These are phyloP conservation scores for Shinisaurus crocodilurus DNA, from an alignment of 2,113 vertebrate genomes.

Conservation along the genomic window DNA sequence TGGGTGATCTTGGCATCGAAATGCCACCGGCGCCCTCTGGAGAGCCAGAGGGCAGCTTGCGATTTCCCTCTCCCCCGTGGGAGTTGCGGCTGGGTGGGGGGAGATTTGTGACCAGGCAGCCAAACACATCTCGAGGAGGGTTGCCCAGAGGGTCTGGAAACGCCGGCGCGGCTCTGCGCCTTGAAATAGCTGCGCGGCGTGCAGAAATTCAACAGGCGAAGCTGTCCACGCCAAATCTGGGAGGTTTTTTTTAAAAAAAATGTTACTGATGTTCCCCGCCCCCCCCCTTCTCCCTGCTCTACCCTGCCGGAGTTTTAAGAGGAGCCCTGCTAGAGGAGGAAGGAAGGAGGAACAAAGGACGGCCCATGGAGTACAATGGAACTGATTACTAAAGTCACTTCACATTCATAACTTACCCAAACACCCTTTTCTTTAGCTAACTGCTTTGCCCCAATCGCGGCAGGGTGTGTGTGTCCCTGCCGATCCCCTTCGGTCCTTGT, in stretches of 20 bases:
- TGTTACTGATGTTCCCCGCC: too few species aligned
- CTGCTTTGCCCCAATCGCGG: not conserved
- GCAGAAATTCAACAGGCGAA: not conserved
- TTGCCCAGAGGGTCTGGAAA: not conserved
- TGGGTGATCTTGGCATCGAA: conserved; percentile 11
- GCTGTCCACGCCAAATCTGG: too few species aligned
- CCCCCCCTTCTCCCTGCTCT: not conserved
- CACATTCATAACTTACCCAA: too few species aligned
- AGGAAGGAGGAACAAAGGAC: not conserved
- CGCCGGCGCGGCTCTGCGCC: not conserved
- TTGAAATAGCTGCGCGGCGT: not conserved
- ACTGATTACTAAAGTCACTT: not conserved
- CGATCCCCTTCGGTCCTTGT: not conserved
- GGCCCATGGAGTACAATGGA: not conserved
- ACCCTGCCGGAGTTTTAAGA: too few species aligned
- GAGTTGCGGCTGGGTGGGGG: too few species aligned
- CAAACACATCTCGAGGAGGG: too few species aligned
- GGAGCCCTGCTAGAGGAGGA: not conserved
- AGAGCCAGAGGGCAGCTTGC: not conserved
- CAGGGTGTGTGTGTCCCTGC: not conserved
- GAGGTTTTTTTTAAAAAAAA: too few species aligned
- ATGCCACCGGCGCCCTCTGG: not conserved
- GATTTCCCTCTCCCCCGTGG: too few species aligned
- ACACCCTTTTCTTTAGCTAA: not conserved
- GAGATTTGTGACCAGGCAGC: too few species aligned